A percentile compares a stretch with the other conserved stretches of the same genome.
Evolutionary conservation across 2,797 vertebrate genomes (phyloP).

Genomic region (Mormyrops boulengeri): DNA sequence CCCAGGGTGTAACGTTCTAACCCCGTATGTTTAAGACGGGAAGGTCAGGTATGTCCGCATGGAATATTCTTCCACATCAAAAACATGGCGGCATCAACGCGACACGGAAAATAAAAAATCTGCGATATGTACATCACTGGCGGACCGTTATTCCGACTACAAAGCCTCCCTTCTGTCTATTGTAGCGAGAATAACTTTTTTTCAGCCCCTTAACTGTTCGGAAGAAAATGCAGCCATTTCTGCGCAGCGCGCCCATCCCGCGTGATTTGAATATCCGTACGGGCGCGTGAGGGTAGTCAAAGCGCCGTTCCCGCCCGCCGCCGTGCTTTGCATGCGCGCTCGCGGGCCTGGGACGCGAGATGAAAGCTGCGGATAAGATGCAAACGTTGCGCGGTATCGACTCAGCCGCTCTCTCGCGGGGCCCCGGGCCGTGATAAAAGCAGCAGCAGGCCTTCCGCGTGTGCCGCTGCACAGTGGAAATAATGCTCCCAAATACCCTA

Average conservation of each 20-base stretch:
- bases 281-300: neutral
- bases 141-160: neutral
- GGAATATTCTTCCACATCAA: neutral
- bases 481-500: neutral
- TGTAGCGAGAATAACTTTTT: neutral
- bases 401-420: conserved; percentile 9
- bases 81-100: neutral
- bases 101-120: neutral
- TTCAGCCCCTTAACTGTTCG: neutral
- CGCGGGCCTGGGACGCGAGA: neutral
- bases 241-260: neutral
- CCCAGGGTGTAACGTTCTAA: neutral
- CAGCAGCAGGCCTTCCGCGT: conserved; percentile 36
- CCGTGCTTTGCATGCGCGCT: conserved; percentile 24
- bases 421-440: conserved; percentile 50
- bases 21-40: neutral
- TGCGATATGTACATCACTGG: neutral
- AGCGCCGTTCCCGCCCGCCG: neutral
- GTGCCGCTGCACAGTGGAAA: neutral
- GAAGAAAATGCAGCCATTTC: neutral
- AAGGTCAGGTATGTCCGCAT: neutral
- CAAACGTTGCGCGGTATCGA: conserved; percentile 14
- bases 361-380: conserved; percentile 35
- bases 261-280: conserved; percentile 19
- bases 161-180: neutral